Evolutionary conservation across 2,797 vertebrate genomes (phyloP).

Genomic region (Zonotrichia albicollis): DNA sequence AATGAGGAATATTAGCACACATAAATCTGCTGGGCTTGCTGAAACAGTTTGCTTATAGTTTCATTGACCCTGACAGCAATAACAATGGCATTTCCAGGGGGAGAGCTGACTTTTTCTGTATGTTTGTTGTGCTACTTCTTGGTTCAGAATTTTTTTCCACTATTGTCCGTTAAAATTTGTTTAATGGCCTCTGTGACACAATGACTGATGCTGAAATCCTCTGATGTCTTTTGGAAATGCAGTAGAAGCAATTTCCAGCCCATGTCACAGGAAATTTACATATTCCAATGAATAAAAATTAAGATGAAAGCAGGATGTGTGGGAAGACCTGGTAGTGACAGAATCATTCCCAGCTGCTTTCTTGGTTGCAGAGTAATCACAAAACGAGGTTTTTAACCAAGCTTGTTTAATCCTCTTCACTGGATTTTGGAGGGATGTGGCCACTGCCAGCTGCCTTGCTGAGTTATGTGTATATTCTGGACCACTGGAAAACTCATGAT

Average conservation of each 20-base stretch:
- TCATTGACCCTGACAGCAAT: neutral
- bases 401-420: neutral
- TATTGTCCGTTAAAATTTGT: neutral
- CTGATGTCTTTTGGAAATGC: neutral
- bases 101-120: neutral
- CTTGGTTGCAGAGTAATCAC: constrained; percentile 2
- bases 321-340: constrained; percentile 43
- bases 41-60: neutral
- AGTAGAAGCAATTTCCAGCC: neutral
- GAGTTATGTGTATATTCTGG: neutral
- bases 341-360: constrained; percentile 1
- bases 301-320: constrained; percentile 19
- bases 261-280: neutral
- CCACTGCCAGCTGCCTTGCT: neutral
- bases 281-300: constrained; percentile 42
- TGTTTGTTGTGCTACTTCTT: neutral
- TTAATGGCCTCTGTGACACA: neutral
- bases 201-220: neutral
- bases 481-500: neutral
- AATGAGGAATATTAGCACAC: neutral
- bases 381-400: neutral
- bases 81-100: neutral
- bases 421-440: neutral
- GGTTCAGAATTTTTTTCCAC: neutral
- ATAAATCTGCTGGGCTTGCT: neutral